Conservation (phyloP, 1,140 invertebrate species). For the Neelides sp. region DNA sequence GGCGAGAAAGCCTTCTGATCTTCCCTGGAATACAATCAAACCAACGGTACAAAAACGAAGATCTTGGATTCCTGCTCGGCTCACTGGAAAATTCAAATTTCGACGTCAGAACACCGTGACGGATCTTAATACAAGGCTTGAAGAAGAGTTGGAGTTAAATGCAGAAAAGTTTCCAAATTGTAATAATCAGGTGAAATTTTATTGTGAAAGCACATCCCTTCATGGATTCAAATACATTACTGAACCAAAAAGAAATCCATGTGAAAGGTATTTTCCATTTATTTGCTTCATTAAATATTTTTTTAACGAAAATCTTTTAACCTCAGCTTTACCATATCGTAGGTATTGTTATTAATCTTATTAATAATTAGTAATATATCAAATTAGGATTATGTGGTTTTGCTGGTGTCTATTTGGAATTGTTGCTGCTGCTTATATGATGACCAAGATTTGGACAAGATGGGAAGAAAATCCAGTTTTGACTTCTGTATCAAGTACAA, state of each 20-base stretch:
- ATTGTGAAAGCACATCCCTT: slow-evolving; percentile 16
- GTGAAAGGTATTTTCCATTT: slow-evolving; percentile 32
- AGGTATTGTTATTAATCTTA: neutral
- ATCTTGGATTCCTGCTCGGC: slow-evolving; percentile 3
- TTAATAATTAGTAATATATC: slow-evolving; percentile 5
- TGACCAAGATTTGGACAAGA: slow-evolving; percentile 28
- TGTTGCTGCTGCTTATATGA: slow-evolving; percentile 26
- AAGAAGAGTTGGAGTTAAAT: neutral
- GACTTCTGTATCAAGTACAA: slow-evolving; percentile 24
- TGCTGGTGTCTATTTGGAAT: slow-evolving; percentile 29
- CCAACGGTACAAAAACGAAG: no score
- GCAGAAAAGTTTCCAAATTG: slow-evolving; percentile 11
- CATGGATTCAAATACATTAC: slow-evolving; percentile 30
- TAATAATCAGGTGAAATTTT: slow-evolving; percentile 10
- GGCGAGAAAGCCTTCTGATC: no score
- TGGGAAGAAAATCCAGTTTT: slow-evolving; percentile 29
- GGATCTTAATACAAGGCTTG: neutral
- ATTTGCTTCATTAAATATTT: no score
- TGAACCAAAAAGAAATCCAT: slow-evolving; percentile 17
- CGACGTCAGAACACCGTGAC: neutral
- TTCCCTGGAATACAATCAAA: no score
- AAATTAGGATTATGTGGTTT: slow-evolving; percentile 27
- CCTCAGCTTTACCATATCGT: neutral
- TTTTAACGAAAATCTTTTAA: neutral
- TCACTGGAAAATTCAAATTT: slow-evolving; percentile 10